Base-by-base conservation (phyloP, 2,797 vertebrate species). In the Mycteria americana region DNA sequence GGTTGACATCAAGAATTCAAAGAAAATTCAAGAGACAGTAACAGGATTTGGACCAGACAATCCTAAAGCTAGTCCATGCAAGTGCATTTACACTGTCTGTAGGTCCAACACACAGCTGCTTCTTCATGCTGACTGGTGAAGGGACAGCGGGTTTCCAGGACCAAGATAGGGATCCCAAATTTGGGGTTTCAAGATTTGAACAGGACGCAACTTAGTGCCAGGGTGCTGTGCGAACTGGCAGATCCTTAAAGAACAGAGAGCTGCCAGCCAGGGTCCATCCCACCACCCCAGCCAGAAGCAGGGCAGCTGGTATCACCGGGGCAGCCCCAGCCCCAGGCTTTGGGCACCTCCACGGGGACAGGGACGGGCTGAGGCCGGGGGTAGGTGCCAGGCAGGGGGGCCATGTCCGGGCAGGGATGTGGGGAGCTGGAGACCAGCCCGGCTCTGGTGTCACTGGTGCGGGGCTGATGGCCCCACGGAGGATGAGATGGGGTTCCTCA, bases 201-300 rank as follows among this genome's bases (percentile, higher is more conserved):
- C 14, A 48, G 24, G 4, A 77, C 7, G 16, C 14, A 73, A 35
- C 30, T 13, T 70, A 41, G 3, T 35, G 24, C 43, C 45, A 76
- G 8, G 3, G 15, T 64, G 21, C 13, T 5, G 0, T 43, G 14
- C 1, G 2, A 48, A 43, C 12, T 46, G 31, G 7, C 19, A 43
- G 15, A n/a, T 76, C 11, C 14, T 35, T 70, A 72, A 84, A 17
- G 9, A 59, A 72, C 30, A 77, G 24, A 30, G 10, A 50, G 4
- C 7, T 54, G 33, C 9, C 46, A 76, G 23, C 6, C 45, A 59
- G 11, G 13, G 17, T 3, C 19, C 1, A 1, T 30, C 23, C 45
- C 11, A 37, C 23, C 0, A 3, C 5, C 9, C 15, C 11, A 74
- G 10, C 7, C 22, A 68, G 53, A 3, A 79, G 22, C 12, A 46